Evolutionary conservation across 2,113 vertebrate species (phyloP), one percentile per base, ranked within the genome.

Genomic region (Cyprinodon variegatus): DNA sequence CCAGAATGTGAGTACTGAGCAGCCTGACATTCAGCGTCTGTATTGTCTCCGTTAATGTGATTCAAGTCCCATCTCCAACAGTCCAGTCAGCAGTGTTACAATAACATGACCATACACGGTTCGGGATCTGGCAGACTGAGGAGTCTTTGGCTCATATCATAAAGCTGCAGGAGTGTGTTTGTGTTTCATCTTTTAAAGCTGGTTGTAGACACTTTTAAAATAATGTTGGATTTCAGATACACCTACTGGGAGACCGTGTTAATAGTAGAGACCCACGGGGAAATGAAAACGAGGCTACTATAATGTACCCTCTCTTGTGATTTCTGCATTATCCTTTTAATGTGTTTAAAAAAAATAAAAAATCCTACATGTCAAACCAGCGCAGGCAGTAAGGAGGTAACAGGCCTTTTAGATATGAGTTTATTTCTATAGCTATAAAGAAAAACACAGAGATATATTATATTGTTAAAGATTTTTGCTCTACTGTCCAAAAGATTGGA

Each of bases 31-130:
- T 67, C 59, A 40, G 13, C n/a, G 76, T 79, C 72, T 10, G 17
- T 72, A 61, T 53, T 63, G 63, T 80, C 78, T 83, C 72, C 46
- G 65, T 76, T 80, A 82, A 59, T 68, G 64, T 76, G 83, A 90
- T 79, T 78, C 79, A 84, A 71, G 67, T 9, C 3, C 61, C 57
- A 71, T 53, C 67, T 46, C 86, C 83, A 80, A 77, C 83, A 83
- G 74, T 61, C 46, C 20, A 68, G 74, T 77, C 63, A 68, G 71
- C 77, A 59, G 63, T 43, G 72, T 66, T 59, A 83, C 87, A 86
- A 85, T 83, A 90, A 88, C 86, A 89, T 83, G 71, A 85, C 92
- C 89, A 83, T 89, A 92, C 39, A 92, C 81, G 90, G 92, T 65
- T 45, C 4, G 63, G 48, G 83, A 82, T 77, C 76, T 73, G 64